Evolutionary conservation across 2,797 vertebrate genomes (phyloP), one percentile per base, ranked within the genome.

Genomic region (Tapirus indicus): DNA sequence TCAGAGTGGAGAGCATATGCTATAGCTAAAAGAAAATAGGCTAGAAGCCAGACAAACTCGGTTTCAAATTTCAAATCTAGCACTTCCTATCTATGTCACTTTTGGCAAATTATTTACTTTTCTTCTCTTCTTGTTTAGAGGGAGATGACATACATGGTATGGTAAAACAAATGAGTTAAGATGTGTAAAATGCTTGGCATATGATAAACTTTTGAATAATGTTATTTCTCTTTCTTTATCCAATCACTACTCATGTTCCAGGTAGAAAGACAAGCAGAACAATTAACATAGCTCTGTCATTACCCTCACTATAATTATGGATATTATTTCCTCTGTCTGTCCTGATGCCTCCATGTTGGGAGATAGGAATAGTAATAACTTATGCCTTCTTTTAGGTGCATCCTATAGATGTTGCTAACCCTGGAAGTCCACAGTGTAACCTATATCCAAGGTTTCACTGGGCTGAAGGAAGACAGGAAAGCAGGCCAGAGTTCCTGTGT

Each of bases 1-100:
- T 97, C 47, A 52, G 44, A 92, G 16, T 80, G 32, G 44, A 80
- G 56, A 89, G 7, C 52, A 72, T 97, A 87, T 94, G 71, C 29
- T 74, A 23, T n/a, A 91, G 21, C 32, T 80, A 58, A 71, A 80
- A 91, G 35, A 74, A 96, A 85, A 68, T 52, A 79, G 77, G 41
- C 56, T 69, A 47, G 91, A 64, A 94, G 78, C 85, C 78, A 94
- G 80, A 75, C 12, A 91, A 75, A 75, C 69, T 88, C 58, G 86
- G 35, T 88, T 97, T 94, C 56, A 89, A 11, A 84, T 92, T 89
- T 82, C 82, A 64, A 64, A 91, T 71, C 38, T 82, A 92, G 71
- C 29, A 64, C 52, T 96, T 97, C 20, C 60, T 91, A 18, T 93
- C 62, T 90, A 71, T 80, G 25, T 47, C 20, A 69, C 29, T 93